Evolutionary conservation across 2,113 vertebrate species (phyloP).

Genomic region (Copsychus sechellarum): DNA sequence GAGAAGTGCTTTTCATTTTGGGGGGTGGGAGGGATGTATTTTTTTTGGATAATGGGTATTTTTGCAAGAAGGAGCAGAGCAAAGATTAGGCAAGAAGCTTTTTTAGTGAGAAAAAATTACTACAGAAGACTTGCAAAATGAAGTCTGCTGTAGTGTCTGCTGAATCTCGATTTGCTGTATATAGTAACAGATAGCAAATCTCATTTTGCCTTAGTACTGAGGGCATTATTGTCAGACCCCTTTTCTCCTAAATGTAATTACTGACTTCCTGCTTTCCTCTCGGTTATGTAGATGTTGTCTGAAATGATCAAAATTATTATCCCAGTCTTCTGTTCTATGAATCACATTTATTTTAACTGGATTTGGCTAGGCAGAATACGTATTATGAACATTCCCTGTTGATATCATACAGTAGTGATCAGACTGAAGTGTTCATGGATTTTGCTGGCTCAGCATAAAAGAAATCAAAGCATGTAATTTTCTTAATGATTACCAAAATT

Average conservation of each 20-base stretch:
- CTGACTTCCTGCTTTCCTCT: neutral
- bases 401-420: neutral
- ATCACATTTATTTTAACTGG: neutral
- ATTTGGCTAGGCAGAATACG: neutral
- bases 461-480: neutral
- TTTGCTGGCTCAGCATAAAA: neutral
- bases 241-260: neutral
- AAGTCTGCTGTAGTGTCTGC: neutral
- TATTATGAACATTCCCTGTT: neutral
- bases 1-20: neutral
- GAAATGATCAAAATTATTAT: neutral
- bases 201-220: neutral
- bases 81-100: neutral
- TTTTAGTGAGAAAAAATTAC: neutral
- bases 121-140: neutral
- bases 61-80: neutral
- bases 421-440: neutral
- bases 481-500: neutral
- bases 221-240: neutral
- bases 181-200: neutral
- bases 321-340: neutral
- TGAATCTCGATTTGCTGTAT: neutral
- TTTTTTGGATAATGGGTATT: neutral
- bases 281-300: neutral
- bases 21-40: fast-evolving